Evolutionary conservation across 2,797 vertebrate genomes (phyloP), one percentile per base, ranked within the genome.

Genomic region (Amblyopsis hoosieri): DNA sequence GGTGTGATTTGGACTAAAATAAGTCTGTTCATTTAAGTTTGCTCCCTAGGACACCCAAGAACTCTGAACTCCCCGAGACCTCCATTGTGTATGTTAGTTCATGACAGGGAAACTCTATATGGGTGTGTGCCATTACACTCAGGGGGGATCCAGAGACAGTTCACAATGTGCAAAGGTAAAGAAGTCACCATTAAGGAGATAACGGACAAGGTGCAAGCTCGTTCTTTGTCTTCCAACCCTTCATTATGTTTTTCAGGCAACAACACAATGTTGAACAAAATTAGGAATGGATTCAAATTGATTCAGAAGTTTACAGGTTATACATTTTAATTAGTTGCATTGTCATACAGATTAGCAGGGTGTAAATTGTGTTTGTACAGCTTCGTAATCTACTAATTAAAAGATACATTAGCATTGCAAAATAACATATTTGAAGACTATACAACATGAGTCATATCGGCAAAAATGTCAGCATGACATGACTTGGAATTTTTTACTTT

Each of bases 51-150:
- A 90, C 84, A 91, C 85, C 76, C 74, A 89, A 90, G 83, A 89
- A 79, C 82, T 84, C 77, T 87, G 85, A 90, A 90, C 87, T 89
- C 76, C n/a, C 12, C 45, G 60, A 80, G 85, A 90, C 85, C 85
- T 73, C 2, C 19, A 9, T 54, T 42, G 80, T 74, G 73, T 85
- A 66, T 78, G 71, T 80, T 75, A 71, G 83, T 82, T 85, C 85
- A 84, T 82, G 86, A 88, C 85, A 89, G 72, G 57, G 88, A 77
- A 90, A 90, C 79, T 76, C 70, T 75, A 89, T 86, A 86, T 82
- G 85, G 71, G 73, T 83, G 78, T 82, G 74, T 78, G 84, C 78
- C 76, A 75, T 68, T 66, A 72, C 77, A 72, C 78, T 67, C 53
- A 73, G 69, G 75, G 73, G 82, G 72, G 53, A 59, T 60, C 67